Conservation (phyloP, 2,888 invertebrate species). For the Druceiella hillmani region DNA sequence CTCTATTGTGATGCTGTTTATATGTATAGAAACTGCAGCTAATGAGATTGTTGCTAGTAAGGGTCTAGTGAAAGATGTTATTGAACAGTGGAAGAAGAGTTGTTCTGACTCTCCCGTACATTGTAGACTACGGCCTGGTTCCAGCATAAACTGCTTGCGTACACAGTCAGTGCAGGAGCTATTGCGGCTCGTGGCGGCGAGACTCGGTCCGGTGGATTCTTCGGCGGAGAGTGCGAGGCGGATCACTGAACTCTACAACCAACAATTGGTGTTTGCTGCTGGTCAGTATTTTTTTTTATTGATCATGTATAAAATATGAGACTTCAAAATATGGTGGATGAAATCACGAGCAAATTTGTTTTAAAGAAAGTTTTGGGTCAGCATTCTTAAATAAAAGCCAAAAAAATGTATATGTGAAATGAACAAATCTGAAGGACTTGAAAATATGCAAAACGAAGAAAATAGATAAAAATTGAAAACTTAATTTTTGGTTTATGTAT, state of each 20-base stretch:
- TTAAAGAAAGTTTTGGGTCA: no score
- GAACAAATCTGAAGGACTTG: no score
- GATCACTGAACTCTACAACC: constrained; percentile 59
- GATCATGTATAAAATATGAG: not conserved
- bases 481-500: no score
- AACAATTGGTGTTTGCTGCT: constrained; percentile 64
- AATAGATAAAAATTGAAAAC: no score
- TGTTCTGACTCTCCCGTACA: not conserved
- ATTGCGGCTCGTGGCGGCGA: constrained; percentile 43
- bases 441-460: no score
- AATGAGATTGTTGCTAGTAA: no score
- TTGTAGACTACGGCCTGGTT: constrained; percentile 11
- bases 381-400: no score
- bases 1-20: no score
- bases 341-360: no score
- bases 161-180: constrained; percentile 68
- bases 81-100: not conserved
- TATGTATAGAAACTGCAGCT: no score
- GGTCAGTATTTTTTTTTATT: constrained; percentile 40
- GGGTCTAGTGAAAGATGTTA: not conserved
- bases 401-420: no score
- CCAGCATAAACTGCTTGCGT: constrained; percentile 80
- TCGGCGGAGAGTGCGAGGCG: constrained; percentile 37
- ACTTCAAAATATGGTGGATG: no score
- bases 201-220: constrained; percentile 33